Base-by-base conservation (phyloP, 1,140 invertebrate species). In the Pseudomyrmex concolor region DNA sequence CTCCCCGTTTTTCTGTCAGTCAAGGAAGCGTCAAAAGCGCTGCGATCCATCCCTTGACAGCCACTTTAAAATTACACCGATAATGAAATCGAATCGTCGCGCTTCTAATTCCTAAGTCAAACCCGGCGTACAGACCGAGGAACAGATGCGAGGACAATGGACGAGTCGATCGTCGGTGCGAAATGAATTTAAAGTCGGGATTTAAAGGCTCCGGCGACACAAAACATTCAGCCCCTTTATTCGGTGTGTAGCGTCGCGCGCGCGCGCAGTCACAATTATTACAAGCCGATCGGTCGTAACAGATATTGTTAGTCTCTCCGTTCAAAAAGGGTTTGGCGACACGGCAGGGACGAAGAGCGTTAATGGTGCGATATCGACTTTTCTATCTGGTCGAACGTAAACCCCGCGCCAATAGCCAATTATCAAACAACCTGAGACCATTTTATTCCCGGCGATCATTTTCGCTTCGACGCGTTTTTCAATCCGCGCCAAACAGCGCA, bases 61-160 rank as follows among this genome's bases (percentile, higher is more conserved):
- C 92, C 92, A 93, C 92, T 93, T 93, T 93, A 92, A 92, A 93
- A 93, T 93, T 92, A 93, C 89, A 92, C 90, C 89, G 91, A 93
- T 93, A 93, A 93, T 93, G 92, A 93, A 93, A 93, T 93, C 92
- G 91, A 90, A 88, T 88, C 67, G 54, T 43, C 66, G 54, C 87
- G 85, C 87, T 91, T 83, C 86, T 89, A 91, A 92, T 90, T 89
- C 86, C 90, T 90, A 88, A 89, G 80, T 89, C 86, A 92, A 91
- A 90, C 91, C 88, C 91, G 88, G 89, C 90, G 86, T 84, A 83
- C 88, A 88, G 90, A 84, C 86, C 86, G 86, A 87, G 83, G 84
- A 93, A 92, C 92, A 93, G 92, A 93, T 93, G 92, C 86, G 89
- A 84, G 88, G 87, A 93, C 92, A 93, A 92, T 93, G 89, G 34